Percentiles rank a stretch among this genome's conserved stretches.
phyloP scores from a whole-genome alignment of 2,797 vertebrate species.

The Oryzias sinensis region DNA sequence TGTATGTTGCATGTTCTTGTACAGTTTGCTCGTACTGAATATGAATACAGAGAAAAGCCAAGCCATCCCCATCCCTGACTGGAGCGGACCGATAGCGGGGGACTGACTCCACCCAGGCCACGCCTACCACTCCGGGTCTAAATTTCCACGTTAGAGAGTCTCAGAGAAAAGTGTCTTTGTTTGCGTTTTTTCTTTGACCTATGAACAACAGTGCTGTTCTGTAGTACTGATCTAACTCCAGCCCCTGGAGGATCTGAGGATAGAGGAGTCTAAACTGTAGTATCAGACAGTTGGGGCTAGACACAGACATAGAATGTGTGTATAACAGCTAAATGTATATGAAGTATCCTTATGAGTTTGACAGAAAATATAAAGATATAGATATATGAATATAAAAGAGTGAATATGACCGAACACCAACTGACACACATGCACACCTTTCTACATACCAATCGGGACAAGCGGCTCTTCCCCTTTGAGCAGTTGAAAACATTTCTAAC shows the following conservation, averaged over 20 bases:
- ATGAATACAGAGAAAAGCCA: constrained; percentile 92
- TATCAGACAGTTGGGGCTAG: constrained; percentile 82
- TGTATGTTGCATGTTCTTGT: constrained; percentile 99
- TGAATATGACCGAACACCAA: constrained; percentile 73
- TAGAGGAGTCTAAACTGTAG: constrained; percentile 85
- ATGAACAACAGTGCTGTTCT: constrained; percentile 74
- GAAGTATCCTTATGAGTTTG: constrained; percentile 76
- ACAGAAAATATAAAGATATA: constrained; percentile 77
- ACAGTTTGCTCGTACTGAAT: constrained; percentile 99
- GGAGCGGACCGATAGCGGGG: constrained; percentile 57
- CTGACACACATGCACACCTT: constrained; percentile 50
- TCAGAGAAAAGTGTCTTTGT: constrained; percentile 65
- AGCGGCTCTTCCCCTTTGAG: constrained; percentile 47
- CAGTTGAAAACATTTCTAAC: constrained; percentile 59
- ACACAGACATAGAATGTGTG: constrained; percentile 78
- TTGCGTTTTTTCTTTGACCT: constrained; percentile 69
- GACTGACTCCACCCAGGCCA: constrained; percentile 83
- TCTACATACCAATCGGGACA: constrained; percentile 86
- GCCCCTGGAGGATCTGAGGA: constrained; percentile 74
- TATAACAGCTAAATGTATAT: constrained; percentile 82
- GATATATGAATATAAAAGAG: constrained; percentile 75
- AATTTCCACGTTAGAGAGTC: constrained; percentile 86
- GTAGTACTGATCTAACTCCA: constrained; percentile 70
- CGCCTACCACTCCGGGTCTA: constrained; percentile 83
- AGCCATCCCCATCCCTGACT: constrained; percentile 89